phyloP scores from a whole-genome alignment of 2,113 vertebrate genomes.

The Candoia aspera region DNA sequence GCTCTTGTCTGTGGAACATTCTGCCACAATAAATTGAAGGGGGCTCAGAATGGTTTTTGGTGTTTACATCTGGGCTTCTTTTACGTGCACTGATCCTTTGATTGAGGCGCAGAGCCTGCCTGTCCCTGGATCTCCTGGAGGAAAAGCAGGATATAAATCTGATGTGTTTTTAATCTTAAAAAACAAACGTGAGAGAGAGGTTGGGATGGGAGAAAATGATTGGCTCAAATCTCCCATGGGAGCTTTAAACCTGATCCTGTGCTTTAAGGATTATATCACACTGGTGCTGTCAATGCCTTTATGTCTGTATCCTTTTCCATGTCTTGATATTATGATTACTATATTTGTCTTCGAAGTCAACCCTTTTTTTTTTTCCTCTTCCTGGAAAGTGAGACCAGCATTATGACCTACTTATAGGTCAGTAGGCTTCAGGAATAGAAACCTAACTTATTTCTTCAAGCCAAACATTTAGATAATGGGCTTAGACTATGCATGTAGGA shows the following conservation, averaged over 20 bases:
- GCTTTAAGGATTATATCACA: neutral
- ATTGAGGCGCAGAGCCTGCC: neutral
- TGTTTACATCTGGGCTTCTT: neutral
- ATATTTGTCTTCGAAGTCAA: neutral
- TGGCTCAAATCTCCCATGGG: neutral
- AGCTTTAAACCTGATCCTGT: neutral
- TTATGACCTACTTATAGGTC: neutral
- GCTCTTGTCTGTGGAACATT: neutral
- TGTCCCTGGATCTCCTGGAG: neutral
- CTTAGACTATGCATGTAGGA: too few species aligned
- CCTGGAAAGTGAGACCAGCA: neutral
- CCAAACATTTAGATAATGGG: neutral
- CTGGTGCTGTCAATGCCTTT: neutral
- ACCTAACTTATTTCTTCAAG: neutral
- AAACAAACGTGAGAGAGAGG: neutral
- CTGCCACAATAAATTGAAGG: neutral
- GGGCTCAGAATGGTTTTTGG: neutral
- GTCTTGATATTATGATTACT: neutral
- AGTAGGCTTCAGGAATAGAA: neutral
- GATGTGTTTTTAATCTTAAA: neutral
- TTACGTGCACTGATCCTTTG: neutral
- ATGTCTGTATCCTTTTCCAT: neutral
- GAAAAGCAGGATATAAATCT: neutral
- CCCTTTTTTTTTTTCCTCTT: neutral
- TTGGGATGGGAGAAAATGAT: neutral